A percentile compares a stretch with the other conserved stretches of the same genome.
Evolutionary conservation across 2,113 vertebrate genomes (phyloP).

Genomic region (Odontophorus gujanensis): DNA sequence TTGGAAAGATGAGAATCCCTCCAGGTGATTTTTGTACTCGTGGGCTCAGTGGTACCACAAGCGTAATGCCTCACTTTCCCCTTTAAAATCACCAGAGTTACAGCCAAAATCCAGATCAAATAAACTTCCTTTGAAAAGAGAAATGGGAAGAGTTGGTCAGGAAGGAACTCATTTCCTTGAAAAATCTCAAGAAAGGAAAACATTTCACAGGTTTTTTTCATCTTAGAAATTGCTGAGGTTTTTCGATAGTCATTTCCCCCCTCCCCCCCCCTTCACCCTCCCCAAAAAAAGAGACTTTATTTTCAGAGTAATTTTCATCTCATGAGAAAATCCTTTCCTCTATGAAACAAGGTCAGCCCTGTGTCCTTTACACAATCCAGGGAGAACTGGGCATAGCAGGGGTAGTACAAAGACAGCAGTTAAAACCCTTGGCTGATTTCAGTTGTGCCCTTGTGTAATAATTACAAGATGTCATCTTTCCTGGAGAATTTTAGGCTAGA

Average conservation of each 20-base stretch:
- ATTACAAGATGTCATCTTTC: not conserved
- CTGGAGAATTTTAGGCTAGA: not conserved
- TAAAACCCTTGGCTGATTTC: not conserved
- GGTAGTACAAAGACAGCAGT: not conserved
- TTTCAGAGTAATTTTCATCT: not conserved
- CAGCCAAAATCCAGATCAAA: constrained; percentile 42
- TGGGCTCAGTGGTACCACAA: not conserved
- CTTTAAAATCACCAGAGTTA: constrained; percentile 1
- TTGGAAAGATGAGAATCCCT: not conserved
- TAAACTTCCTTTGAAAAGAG: constrained; percentile 26
- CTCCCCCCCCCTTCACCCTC: no score
- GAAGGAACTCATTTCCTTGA: constrained; percentile 39
- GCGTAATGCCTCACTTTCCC: not conserved
- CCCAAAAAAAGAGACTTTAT: not conserved
- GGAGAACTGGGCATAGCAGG: not conserved
- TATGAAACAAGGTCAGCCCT: not conserved
- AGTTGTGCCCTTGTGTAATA: not conserved
- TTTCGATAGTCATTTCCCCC: not conserved
- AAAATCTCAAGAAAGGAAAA: constrained; percentile 58
- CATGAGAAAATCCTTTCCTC: not conserved
- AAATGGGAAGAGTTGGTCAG: constrained; percentile 26
- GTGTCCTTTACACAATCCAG: not conserved
- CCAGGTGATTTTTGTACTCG: not conserved
- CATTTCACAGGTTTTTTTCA: not conserved
- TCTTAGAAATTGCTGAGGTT: not conserved